Percentiles rank a stretch among this genome's conserved stretches.
phyloP scores from a whole-genome alignment of 2,888 invertebrate genomes.

The Parascotia fuliginaria region DNA sequence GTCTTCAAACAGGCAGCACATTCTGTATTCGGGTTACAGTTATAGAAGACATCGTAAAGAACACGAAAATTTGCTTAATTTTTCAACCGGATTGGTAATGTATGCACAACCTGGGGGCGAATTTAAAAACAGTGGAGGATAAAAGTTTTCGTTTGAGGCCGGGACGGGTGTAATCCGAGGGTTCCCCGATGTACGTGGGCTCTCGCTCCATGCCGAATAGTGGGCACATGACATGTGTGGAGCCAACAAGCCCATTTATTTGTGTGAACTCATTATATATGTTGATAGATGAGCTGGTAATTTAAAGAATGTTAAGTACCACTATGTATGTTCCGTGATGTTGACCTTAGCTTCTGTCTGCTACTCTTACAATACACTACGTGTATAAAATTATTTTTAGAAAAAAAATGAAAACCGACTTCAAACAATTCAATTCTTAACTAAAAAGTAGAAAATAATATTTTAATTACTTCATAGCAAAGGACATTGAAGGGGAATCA shows the following conservation, averaged over 20 bases:
- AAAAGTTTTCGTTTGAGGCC: constrained; percentile 62
- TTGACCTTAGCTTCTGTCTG: too few species aligned
- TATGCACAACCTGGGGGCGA: constrained; percentile 44
- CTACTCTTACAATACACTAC: too few species aligned
- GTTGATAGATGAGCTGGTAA: too few species aligned
- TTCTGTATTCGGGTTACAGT: constrained; percentile 37
- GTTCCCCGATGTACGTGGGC: constrained; percentile 42
- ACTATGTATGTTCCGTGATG: too few species aligned
- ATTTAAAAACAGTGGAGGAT: constrained; percentile 57
- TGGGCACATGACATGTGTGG: constrained; percentile 22
- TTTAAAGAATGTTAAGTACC: too few species aligned
- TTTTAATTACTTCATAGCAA: too few species aligned
- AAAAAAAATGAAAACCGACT: too few species aligned
- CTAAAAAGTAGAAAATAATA: too few species aligned
- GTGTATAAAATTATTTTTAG: too few species aligned
- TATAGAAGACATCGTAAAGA: constrained; percentile 43
- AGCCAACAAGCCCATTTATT: constrained; percentile 28
- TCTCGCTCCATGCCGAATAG: constrained; percentile 40
- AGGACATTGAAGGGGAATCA: too few species aligned
- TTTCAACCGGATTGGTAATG: constrained; percentile 47
- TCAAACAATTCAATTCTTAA: too few species aligned
- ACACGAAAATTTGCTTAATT: constrained; percentile 38
- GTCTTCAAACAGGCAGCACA: constrained; percentile 34
- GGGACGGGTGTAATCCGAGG: constrained; percentile 58
- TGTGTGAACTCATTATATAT: constrained; percentile 17